A percentile compares a stretch with the other conserved stretches of the same genome.
Evolutionary conservation across 2,888 invertebrate genomes (phyloP).

Genomic region (Diaperis boleti): DNA sequence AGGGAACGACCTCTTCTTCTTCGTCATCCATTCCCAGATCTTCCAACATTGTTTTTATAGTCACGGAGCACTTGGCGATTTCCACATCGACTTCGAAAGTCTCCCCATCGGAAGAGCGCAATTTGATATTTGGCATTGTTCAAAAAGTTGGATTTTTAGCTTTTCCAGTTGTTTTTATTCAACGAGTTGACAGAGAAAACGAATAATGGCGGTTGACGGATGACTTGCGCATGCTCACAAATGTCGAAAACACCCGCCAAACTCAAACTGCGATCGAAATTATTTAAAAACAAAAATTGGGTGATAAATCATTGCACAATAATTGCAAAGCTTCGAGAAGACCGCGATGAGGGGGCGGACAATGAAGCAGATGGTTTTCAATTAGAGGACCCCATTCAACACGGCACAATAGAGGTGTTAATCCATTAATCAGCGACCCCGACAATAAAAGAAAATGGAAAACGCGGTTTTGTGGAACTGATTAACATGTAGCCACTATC

Average conservation of each 20-base stretch:
- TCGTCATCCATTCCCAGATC: constrained; percentile 92
- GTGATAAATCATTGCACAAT: background rate
- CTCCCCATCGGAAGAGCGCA: constrained; percentile 96
- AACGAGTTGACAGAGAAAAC: constrained; percentile 1
- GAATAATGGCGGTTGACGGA: constrained; percentile 20
- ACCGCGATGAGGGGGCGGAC: too few species aligned
- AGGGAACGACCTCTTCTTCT: constrained; percentile 93
- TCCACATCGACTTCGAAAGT: constrained; percentile 96
- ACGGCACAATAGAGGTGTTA: too few species aligned
- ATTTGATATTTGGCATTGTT: constrained; percentile 90
- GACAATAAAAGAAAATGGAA: too few species aligned
- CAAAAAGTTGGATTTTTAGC: background rate
- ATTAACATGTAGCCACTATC: too few species aligned
- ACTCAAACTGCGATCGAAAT: background rate
- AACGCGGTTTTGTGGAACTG: too few species aligned
- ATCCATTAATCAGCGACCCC: too few species aligned
- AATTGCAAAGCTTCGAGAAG: too few species aligned
- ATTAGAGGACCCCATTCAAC: too few species aligned
- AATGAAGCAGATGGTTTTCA: too few species aligned
- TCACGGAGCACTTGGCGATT: constrained; percentile 97
- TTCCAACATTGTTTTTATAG: constrained; percentile 98
- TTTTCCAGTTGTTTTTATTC: constrained; percentile 19
- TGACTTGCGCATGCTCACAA: background rate
- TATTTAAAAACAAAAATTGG: background rate
- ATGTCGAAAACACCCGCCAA: background rate